These are phyloP conservation scores for Pseudomyrmex flavicornis DNA, from an alignment of 1,140 invertebrate genomes.

Conservation along the genomic window DNA sequence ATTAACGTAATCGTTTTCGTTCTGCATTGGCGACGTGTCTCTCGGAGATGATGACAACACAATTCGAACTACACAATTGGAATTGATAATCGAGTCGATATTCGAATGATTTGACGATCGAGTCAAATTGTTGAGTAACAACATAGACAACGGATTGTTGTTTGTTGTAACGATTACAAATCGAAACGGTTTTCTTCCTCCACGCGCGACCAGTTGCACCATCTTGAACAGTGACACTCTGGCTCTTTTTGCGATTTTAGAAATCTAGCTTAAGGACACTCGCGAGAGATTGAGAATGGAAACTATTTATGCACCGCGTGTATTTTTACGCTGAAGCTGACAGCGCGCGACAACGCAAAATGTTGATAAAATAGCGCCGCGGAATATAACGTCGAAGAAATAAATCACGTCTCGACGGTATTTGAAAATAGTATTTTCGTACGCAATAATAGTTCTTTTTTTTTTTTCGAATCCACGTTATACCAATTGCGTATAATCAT, in stretches of 20 bases:
- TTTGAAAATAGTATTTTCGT: not conserved
- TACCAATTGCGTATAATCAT: not conserved
- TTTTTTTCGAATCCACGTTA: not conserved
- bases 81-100: not conserved
- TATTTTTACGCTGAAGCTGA: not conserved
- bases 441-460: no score
- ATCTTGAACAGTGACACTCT: constrained; percentile 65
- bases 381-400: not conserved
- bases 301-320: not conserved
- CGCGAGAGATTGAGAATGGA: constrained; percentile 36
- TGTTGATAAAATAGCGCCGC: not conserved
- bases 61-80: not conserved
- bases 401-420: not conserved
- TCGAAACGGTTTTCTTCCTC: constrained; percentile 21
- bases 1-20: constrained; percentile 56
- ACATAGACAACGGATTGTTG: no score
- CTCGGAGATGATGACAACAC: not conserved
- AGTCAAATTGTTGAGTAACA: no score
- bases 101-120: not conserved
- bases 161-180: not conserved
- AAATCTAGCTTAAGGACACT: constrained; percentile 83
- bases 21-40: constrained; percentile 18
- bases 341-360: no score
- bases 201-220: constrained; percentile 61
- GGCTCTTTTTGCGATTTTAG: constrained; percentile 79